Evolutionary conservation across 2,797 vertebrate genomes (phyloP), one percentile per base, ranked within the genome.

Genomic region (Numenius phaeopus): DNA sequence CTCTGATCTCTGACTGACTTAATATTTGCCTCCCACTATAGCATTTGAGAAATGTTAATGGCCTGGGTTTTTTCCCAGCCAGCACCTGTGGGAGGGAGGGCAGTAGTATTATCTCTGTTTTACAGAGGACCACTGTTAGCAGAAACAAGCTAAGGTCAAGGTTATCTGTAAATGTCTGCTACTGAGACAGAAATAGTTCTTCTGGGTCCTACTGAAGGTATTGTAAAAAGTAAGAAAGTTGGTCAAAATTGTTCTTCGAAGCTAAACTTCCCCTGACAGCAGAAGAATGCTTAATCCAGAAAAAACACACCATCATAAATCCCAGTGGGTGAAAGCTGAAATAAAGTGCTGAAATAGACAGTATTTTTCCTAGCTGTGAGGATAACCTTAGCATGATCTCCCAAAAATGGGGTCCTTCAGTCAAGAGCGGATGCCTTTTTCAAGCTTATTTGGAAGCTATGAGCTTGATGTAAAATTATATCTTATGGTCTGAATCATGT

Each of bases 31-130:
- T 86, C 71, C 80, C 70, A 55, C 76, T 69, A 9, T 22, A 92
- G 30, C 62, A 87, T 40, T 34, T 79, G 34, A 87, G 80, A 86
- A 94, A 93, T 55, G 66, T 79, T 86, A 88, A 94, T 75, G 30
- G 65, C 17, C 40, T 66, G 47, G 59, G 65, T 46, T 80, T 52
- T 81, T 50, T 86, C 39, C 55, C 62, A 87, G 39, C 23, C 21
- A 93, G 30, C 77, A 90, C 86, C 73, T 96, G 58, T 73, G 86
- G 84, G 70, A 96, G 59, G 73, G 80, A 94, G 50, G 44, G 64
- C 79, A 64, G 70, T 14, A 46, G 49, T 40, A 94, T 55, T 59
- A 76, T 73, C 44, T 83, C 67, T 69, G 27, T 79, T 89, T 89
- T 78, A 83, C 27, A 67, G 73, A 78, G 59, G 58, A 84, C 62